Conservation (phyloP, 2,797 vertebrate genomes). For the Synaphobranchus kaupii region DNA sequence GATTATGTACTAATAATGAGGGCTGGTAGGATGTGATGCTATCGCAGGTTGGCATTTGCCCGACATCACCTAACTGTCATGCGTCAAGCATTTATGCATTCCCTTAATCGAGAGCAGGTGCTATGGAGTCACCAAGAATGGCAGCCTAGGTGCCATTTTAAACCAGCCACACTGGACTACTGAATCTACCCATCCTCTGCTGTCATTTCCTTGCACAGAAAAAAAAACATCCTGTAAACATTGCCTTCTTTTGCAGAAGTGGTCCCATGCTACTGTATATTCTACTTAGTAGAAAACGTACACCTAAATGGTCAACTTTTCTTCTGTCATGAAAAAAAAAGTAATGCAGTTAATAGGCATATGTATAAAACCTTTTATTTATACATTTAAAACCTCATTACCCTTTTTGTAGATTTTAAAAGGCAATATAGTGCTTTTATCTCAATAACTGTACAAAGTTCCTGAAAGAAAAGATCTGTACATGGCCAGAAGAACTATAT, state of each 20-base stretch:
- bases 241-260: constrained; percentile 67
- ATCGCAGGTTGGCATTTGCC: not conserved
- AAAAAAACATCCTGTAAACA: constrained; percentile 35
- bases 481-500: constrained; percentile 65
- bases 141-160: constrained; percentile 45
- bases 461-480: constrained; percentile 62
- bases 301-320: constrained; percentile 65
- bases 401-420: constrained; percentile 63
- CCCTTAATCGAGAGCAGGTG: not conserved
- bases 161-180: constrained; percentile 30
- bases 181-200: constrained; percentile 17
- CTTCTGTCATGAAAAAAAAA: constrained; percentile 48
- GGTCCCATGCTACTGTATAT: constrained; percentile 66
- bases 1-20: not conserved
- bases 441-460: constrained; percentile 73
- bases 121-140: constrained; percentile 14
- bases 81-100: not conserved
- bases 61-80: not conserved
- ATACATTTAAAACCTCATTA: constrained; percentile 83
- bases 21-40: not conserved
- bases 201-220: not conserved
- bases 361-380: constrained; percentile 81
- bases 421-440: constrained; percentile 78
- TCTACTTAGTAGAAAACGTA: constrained; percentile 84
- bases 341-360: constrained; percentile 79